Conservation (phyloP, 2,888 invertebrate species). For the Scaptomyza reducta region DNA sequence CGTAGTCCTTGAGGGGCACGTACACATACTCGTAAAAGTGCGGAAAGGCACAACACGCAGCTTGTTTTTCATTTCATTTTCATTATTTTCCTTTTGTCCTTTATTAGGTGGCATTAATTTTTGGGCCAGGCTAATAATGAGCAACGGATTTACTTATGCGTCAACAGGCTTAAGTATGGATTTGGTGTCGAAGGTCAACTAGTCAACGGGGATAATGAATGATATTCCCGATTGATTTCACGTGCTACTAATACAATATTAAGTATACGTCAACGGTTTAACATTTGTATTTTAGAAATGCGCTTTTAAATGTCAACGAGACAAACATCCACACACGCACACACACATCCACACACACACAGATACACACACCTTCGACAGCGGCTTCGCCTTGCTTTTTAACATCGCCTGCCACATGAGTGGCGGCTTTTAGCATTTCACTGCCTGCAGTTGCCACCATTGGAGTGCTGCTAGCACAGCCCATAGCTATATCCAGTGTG, state of each 20-base stretch:
- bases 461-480: constrained; percentile 82
- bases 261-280: constrained; percentile 38
- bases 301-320: constrained; percentile 57
- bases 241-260: constrained; percentile 26
- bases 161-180: not conserved
- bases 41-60: constrained; percentile 26
- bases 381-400: constrained; percentile 76
- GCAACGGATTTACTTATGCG: not conserved
- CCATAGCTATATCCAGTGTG: constrained; percentile 60
- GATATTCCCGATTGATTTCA: constrained; percentile 41
- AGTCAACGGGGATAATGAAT: constrained; percentile 15
- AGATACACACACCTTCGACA: constrained; percentile 73
- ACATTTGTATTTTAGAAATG: constrained; percentile 30
- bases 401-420: constrained; percentile 78
- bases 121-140: constrained; percentile 27
- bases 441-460: constrained; percentile 82
- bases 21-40: constrained; percentile 17
- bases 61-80: not conserved
- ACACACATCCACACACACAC: constrained; percentile 11
- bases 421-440: constrained; percentile 81
- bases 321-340: constrained; percentile 50
- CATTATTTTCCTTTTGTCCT: constrained; percentile 29
- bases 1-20: not conserved
- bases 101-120: constrained; percentile 34
- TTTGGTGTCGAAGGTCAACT: constrained; percentile 26